These are phyloP conservation scores for Tinea trinotella DNA, from an alignment of 2,888 invertebrate genomes.

Conservation along the genomic window DNA sequence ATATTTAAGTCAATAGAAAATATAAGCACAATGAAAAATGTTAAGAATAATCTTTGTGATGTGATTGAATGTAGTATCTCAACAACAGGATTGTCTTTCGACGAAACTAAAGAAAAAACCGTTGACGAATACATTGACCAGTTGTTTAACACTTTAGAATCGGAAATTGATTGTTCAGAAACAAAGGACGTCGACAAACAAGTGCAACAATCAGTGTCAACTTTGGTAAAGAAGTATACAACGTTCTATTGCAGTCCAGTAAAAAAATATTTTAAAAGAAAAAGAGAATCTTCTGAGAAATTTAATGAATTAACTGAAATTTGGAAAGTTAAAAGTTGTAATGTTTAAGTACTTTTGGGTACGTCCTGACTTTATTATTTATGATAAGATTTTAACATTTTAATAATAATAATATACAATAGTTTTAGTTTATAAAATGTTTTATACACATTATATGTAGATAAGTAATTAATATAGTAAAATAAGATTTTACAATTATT, in stretches of 20 bases:
- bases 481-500: no score
- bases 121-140: constrained; percentile 54
- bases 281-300: constrained; percentile 39
- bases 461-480: no score
- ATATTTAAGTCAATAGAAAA: constrained; percentile 58
- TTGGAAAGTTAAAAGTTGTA: constrained; percentile 35
- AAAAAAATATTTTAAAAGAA: constrained; percentile 38
- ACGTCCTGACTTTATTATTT: no score
- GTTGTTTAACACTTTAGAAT: constrained; percentile 46
- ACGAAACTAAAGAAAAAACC: constrained; percentile 43
- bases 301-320: constrained; percentile 55
- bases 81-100: constrained; percentile 44
- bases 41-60: constrained; percentile 32
- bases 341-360: not conserved
- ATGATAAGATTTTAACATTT: no score
- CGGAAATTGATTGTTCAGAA: constrained; percentile 34
- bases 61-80: constrained; percentile 52
- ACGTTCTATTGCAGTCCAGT: constrained; percentile 39
- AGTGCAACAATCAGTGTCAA: constrained; percentile 44
- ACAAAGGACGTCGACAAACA: constrained; percentile 19
- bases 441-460: no score
- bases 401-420: no score
- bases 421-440: no score
- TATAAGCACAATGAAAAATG: constrained; percentile 37
- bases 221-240: constrained; percentile 50